Evolutionary conservation across 2,888 invertebrate species (phyloP).

Genomic region (Lymantria dispar): DNA sequence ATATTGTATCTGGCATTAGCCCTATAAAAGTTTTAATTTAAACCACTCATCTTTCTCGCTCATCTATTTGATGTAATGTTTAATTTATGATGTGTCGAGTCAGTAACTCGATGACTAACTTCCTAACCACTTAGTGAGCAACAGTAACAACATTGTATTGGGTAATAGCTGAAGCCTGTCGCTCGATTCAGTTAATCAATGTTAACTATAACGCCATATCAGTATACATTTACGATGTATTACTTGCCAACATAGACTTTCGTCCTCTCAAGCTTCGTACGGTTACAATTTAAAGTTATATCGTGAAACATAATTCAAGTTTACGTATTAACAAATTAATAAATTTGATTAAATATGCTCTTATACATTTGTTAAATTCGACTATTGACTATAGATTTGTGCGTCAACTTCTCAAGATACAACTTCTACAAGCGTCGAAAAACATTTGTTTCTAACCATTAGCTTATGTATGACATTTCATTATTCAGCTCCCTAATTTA

Average conservation of each 20-base stretch:
- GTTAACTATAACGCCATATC: slow-evolving; percentile 21
- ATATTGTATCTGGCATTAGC: slow-evolving; percentile 1
- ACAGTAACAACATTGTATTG: slow-evolving; percentile 32
- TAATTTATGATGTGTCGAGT: slow-evolving; percentile 36
- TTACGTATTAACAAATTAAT: too few relatives aligned
- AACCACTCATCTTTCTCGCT: slow-evolving; percentile 20
- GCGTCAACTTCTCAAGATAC: slow-evolving; percentile 37
- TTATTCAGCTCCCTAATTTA: too few relatives aligned
- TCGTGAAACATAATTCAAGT: too few relatives aligned
- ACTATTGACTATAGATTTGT: too few relatives aligned
- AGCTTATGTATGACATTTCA: too few relatives aligned
- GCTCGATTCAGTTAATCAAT: slow-evolving; percentile 17
- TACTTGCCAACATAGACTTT: slow-evolving; percentile 41
- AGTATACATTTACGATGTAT: slow-evolving; percentile 27
- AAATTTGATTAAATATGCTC: too few relatives aligned
- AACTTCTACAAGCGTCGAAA: too few relatives aligned
- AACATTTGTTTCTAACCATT: too few relatives aligned
- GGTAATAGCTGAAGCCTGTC: slow-evolving; percentile 33
- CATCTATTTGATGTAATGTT: slow-evolving; percentile 23
- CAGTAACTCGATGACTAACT: slow-evolving; percentile 27
- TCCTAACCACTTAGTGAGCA: slow-evolving; percentile 32
- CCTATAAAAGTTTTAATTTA: slow-evolving; percentile 20
- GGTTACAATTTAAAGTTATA: too few relatives aligned
- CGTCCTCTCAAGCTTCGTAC: too few relatives aligned
- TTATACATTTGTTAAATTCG: too few relatives aligned